Percentiles rank a stretch among this genome's conserved stretches.
Evolutionary conservation across 2,888 invertebrate species (phyloP).

Genomic region (Alcis repandata): DNA sequence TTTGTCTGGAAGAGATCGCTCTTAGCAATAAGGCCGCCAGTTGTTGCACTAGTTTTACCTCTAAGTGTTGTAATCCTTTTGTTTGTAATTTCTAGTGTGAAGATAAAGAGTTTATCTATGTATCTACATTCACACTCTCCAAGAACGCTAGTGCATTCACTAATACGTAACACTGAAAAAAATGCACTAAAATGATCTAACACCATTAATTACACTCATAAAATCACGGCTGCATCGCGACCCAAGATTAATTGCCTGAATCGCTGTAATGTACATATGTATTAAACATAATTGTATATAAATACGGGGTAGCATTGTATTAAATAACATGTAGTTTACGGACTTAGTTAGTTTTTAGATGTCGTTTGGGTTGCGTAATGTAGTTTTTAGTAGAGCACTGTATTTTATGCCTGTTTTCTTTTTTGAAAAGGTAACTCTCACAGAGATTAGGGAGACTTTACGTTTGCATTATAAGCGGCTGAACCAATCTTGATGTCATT

Average conservation of each 20-base stretch:
- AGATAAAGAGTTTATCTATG: too few relatives aligned
- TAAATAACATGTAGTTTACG: slow-evolving; percentile 24
- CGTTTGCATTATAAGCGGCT: too few relatives aligned
- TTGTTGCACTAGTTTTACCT: too few relatives aligned
- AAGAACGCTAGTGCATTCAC: slow-evolving; percentile 15
- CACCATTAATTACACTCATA: slow-evolving; percentile 33
- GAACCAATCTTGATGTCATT: too few relatives aligned
- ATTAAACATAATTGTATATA: slow-evolving; percentile 7
- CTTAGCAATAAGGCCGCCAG: too few relatives aligned
- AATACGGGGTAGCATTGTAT: slow-evolving; percentile 18
- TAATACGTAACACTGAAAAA: slow-evolving; percentile 27
- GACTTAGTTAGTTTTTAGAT: background rate
- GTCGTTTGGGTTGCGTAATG: slow-evolving; percentile 19
- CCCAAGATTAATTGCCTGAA: slow-evolving; percentile 28
- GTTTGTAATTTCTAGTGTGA: too few relatives aligned
- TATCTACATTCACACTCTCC: background rate
- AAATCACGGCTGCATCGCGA: slow-evolving; percentile 30
- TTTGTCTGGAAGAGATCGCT: too few relatives aligned
- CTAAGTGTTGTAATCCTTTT: too few relatives aligned
- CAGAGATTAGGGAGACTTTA: too few relatives aligned
- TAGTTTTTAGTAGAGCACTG: background rate
- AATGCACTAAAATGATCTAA: slow-evolving; percentile 39
- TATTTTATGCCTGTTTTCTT: background rate
- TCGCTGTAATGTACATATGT: slow-evolving; percentile 11
- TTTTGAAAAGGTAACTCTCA: background rate